Base-by-base conservation (phyloP, 2,888 invertebrate species). In the Hypomecis atomaria region DNA sequence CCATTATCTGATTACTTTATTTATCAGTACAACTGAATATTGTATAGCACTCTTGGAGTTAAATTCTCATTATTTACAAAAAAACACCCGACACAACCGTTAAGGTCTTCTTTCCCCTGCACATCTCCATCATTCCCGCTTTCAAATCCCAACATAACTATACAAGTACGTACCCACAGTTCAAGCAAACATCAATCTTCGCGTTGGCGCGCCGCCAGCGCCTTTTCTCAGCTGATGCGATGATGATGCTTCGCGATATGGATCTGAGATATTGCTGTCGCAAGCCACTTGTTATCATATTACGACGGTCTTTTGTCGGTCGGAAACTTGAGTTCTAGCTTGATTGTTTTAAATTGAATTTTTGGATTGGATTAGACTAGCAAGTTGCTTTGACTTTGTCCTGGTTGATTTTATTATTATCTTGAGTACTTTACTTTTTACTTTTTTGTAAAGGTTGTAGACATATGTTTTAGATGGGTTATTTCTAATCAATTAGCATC, bases 191-290 rank as follows among this genome's bases (percentile, higher is more conserved):
- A 67, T 67, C 66, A 69, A 69, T 66, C 59, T 59, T 44, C n/a
- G 7, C 10, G 66, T 61, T 73, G 73, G 73, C 73, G 47, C 8
- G 36, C 7, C 6, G 70, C 73, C 73, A 73, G 55, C 37, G 47
- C 48, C 58, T 54, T 66, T 55, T 60, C 59, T 49, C 59, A 55
- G 59, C 64, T 68, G 69, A 66, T 70, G 70, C 62, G 61, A 60
- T 73, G 71, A 71, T 73, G 65, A 67, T 62, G 55, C 61, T 67
- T 38, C 47, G 53, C 44, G 62, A 59, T 65, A 61, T 48, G 54
- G 50, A 62, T 52, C 54, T 58, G 53, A 62, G 61, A 69, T 67
- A 65, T 66, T 53, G 55, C 58, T 48, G 43, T 52, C 59, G 44
- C 54, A 45, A 43, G 53, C 40, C 54, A 65, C 47, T 58, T 68